Base-by-base conservation (phyloP, 2,797 vertebrate genomes). In the Ispidina picta region DNA sequence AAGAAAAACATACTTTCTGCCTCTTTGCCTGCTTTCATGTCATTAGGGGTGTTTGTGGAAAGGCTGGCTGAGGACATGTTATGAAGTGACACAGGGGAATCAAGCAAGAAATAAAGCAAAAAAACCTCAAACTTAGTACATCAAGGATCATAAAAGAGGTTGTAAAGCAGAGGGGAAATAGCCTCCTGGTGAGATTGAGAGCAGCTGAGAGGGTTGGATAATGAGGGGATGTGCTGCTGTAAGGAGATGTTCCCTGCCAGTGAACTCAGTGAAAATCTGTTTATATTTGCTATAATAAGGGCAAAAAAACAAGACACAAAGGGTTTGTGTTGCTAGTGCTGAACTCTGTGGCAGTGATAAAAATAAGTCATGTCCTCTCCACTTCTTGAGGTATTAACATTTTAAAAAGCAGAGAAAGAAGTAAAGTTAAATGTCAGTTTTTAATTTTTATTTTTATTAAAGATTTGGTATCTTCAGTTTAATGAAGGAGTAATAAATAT, bases 401-500 rank as follows among this genome's bases (percentile, higher is more conserved):
- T 94, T 92, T 90, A 81, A 92, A 89, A 95, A 65, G 89, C 31
- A 70, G 69, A 93, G 68, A 90, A 81, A 55, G 65, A 88, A 94
- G 25, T 83, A 43, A 95, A 72, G 51, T 83, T 81, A 83, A 86
- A 90, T 89, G 76, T 88, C 90, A 76, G 26, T 2, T 82, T 85
- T 92, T 31, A 8, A 0, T 33, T 78, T 76, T 77, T 75, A 10
- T 63, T 31, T 51, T 82, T 83, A 25, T 64, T 88, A 79, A 68
- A 29, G 51, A 72, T 93, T 79, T 90, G 60, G 52, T 89, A 68
- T 63, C 82, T 72, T 88, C 79, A 59, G 59, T 93, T 90, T 88
- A 96, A 95, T 90, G 87, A 94, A 96, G 56, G 64, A 66, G 68
- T 94, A 94, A 84, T 95, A 94, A 91, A 94, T 96, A 94, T 80